Evolutionary conservation across 2,888 invertebrate genomes (phyloP), one percentile per base, ranked within the genome.

Genomic region (Morpho deidamia): DNA sequence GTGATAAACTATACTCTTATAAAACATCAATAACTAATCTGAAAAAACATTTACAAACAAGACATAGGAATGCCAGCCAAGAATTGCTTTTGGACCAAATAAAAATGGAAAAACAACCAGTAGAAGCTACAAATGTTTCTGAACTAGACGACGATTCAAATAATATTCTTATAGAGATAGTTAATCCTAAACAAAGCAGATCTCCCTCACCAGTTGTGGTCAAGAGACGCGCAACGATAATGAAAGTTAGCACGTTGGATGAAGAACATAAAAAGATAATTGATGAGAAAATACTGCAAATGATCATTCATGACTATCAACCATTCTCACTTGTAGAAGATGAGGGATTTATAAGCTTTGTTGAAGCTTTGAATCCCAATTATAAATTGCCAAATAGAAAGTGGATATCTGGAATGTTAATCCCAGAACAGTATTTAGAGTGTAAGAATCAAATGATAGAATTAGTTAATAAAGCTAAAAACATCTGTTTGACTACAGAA

Each of bases 311-410:
- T 38, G 51, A 51, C 14, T 51, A 46, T 41, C 46, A 51, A 42
- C 46, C 46, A 34, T 43, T 53, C 39, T 50, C 56, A 11, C n/a
- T 50, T 12, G 46, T 56, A 1, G 53, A 53, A 49, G 53, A 49
- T 37, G 8, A 46, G 23, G 53, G 50, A 12, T 56, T 56, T 32
- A 50, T 11, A 34, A 42, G 33, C 37, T 56, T 53, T 33, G 41
- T 53, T 33, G 41, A 49, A 49, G 49, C 42, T 35, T 46, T 53
- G 43, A 53, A 53, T 11, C 50, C 56, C 7, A 43, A 37, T 11
- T 55, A 55, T 12, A 47, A 47, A n/a, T 34, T 51, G 34, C 51
- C 51, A 11, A 38, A 45, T n/a, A 41, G 44, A 38, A 55, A 51
- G 47, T 11, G 42, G 11, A 47, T 55, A 51, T 55, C 55, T 10